Evolutionary conservation across 1,140 invertebrate genomes (phyloP), one percentile per base, ranked within the genome.

Genomic region (Calephelis nemesis): DNA sequence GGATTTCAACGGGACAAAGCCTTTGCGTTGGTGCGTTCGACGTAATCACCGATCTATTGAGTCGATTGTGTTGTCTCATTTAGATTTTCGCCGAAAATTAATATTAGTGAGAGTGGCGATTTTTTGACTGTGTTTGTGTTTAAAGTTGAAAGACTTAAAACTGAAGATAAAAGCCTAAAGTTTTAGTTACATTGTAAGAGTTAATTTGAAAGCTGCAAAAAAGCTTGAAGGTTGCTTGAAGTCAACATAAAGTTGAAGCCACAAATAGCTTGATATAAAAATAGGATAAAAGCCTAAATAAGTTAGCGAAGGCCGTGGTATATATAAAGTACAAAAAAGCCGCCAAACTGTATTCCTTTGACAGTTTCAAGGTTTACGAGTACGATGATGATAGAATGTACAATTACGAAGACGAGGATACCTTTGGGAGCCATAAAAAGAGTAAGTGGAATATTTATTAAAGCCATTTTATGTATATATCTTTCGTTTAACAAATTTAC

Each of bases 311-410:
- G 52, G 45, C 4, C 15, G 39, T 69, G 47, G 49, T 67, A 72
- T 74, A 71, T 71, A 68, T 67, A 69, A 62, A 52, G 70, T 52
- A 69, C 50, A 62, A 68, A 65, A 79, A 91, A 89, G 78, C 78
- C 82, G 83, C 71, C 88, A 91, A 88, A 82, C 88, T 91, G 88
- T 91, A 91, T 91, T 91, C 88, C 79, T 89, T 91, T 78, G 87
- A 91, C 76, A 89, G 82, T 77, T 91, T 91, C 78, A 91, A 91
- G 82, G 87, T 83, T 71, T 91, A 91, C 74, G 87, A 89, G 74
- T 91, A 91, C 71, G 87, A 91, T 79, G 88, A 88, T 48, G 88
- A 91, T 70, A 74, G 79, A 62, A 81, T 78, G 69, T 89, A 75
- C 76, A 85, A 84, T 71, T 84, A 85, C 62, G 87, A 91, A 69